A percentile compares a stretch with the other conserved stretches of the same genome.
These are phyloP conservation scores for Poeciliopsis turneri DNA, from an alignment of 2,797 vertebrate species.

Conservation along the genomic window DNA sequence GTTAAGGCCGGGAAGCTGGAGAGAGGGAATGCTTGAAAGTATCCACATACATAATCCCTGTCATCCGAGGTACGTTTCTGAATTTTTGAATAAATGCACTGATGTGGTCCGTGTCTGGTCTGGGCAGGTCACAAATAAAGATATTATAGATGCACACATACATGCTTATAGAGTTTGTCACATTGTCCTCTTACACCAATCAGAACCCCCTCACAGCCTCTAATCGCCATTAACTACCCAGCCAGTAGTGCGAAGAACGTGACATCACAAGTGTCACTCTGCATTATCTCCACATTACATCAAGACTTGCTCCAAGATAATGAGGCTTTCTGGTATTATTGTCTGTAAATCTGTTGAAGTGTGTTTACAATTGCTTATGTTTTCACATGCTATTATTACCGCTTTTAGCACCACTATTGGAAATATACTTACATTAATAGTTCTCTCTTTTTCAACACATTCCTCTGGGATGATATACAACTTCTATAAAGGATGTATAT, in stretches of 20 bases:
- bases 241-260: slow-evolving; percentile 79
- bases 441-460: slow-evolving; percentile 4
- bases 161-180: slow-evolving; percentile 39
- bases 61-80: slow-evolving; percentile 42
- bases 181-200: slow-evolving; percentile 62
- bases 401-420: slow-evolving; percentile 6
- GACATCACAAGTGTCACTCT: slow-evolving; percentile 76
- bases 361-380: background rate
- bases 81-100: slow-evolving; percentile 31
- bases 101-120: slow-evolving; percentile 32
- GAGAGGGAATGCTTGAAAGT: slow-evolving; percentile 43
- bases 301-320: slow-evolving; percentile 63
- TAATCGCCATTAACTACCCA: slow-evolving; percentile 77
- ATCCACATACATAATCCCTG: slow-evolving; percentile 42
- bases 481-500: background rate
- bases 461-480: slow-evolving; percentile 1
- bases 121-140: slow-evolving; percentile 27
- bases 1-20: slow-evolving; percentile 52
- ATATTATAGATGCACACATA: slow-evolving; percentile 29
- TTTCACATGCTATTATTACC: background rate
- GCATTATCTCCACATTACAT: slow-evolving; percentile 66
- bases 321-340: slow-evolving; percentile 27
- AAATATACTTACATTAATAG: background rate
- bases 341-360: slow-evolving; percentile 12
- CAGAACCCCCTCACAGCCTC: slow-evolving; percentile 51